Evolutionary conservation across 2,113 vertebrate species (phyloP), one percentile per base, ranked within the genome.

Genomic region (Gobiocypris rarus): DNA sequence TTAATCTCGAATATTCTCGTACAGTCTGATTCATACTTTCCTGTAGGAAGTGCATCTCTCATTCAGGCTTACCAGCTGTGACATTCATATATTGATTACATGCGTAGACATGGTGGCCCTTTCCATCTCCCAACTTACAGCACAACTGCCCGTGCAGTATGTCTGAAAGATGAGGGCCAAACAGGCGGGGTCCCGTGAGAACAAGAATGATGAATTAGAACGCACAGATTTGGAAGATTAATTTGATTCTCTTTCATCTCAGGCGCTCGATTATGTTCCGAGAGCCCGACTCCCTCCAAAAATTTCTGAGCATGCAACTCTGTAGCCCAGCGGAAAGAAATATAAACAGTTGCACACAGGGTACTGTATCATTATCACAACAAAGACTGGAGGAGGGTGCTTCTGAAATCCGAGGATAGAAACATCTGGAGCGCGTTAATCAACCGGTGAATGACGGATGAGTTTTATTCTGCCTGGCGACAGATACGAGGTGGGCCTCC

Each of bases 381-480:
- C 96, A 96, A 96, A 96, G 95, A 43, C 38, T 82, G n/a, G 50
- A 85, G 38, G 45, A 54, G 89, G 90, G 94, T 94, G 94, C 94
- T 95, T 93, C 93, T 95, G 96, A 96, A 97, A 97, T 94, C 91
- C 83, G 95, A 97, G 93, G 94, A 95, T 93, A 91, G 93, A 93
- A 93, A 95, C 96, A 96, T 97, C 96, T 96, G 95, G 96, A 96
- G 94, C 93, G 92, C 89, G 94, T 96, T 97, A 96, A 96, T 96
- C 95, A 94, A 63, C 93, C 95, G 94, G 93, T 95, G 94, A 95
- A 95, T 96, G 95, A 96, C 94, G 94, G 95, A 97, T 96, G 95
- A 93, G 94, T 95, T 96, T 93, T 94, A 95, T 96, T 96, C 94
- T 89, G 89, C 93, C 91, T 94, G 93, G 93, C 93, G 95, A 96